These are phyloP conservation scores for Albula goreensis DNA, from an alignment of 2,113 vertebrate species.

Conservation along the genomic window DNA sequence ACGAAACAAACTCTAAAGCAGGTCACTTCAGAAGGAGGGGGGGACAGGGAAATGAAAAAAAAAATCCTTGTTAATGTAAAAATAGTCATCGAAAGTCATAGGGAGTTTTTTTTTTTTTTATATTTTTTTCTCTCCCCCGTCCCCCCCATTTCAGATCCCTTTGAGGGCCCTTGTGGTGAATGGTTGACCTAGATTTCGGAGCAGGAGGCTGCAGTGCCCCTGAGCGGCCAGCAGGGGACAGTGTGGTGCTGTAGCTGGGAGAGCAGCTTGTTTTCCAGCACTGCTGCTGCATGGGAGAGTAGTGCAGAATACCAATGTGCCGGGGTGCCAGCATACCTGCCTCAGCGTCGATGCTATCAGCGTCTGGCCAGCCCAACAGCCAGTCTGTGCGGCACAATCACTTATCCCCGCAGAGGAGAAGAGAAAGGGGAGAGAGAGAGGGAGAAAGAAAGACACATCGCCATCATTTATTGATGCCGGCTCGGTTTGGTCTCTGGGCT, in stretches of 20 bases:
- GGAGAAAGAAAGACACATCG: background rate
- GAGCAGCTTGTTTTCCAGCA: slow-evolving; percentile 12
- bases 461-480: slow-evolving; percentile 2
- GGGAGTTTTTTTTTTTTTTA: slow-evolving; percentile 39
- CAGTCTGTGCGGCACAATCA: slow-evolving; percentile 14
- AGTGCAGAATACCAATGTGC: slow-evolving; percentile 71
- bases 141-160: slow-evolving; percentile 40
- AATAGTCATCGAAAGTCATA: slow-evolving; percentile 34
- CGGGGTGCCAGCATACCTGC: slow-evolving; percentile 23
- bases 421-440: background rate
- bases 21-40: slow-evolving; percentile 53
- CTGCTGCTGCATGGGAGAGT: slow-evolving; percentile 67
- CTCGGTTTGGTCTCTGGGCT: background rate
- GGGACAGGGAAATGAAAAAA: background rate
- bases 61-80: slow-evolving; percentile 52
- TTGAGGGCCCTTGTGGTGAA: slow-evolving; percentile 39
- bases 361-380: slow-evolving; percentile 18
- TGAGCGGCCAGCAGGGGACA: slow-evolving; percentile 57
- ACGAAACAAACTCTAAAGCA: slow-evolving; percentile 42
- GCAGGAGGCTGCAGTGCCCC: background rate
- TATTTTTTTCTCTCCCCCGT: too few relatives aligned
- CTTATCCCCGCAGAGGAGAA: slow-evolving; percentile 16
- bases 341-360: slow-evolving; percentile 28
- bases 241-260: slow-evolving; percentile 46
- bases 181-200: slow-evolving; percentile 65